Evolutionary conservation across 1,140 invertebrate genomes (phyloP).

Genomic region (Drosophila truncata): DNA sequence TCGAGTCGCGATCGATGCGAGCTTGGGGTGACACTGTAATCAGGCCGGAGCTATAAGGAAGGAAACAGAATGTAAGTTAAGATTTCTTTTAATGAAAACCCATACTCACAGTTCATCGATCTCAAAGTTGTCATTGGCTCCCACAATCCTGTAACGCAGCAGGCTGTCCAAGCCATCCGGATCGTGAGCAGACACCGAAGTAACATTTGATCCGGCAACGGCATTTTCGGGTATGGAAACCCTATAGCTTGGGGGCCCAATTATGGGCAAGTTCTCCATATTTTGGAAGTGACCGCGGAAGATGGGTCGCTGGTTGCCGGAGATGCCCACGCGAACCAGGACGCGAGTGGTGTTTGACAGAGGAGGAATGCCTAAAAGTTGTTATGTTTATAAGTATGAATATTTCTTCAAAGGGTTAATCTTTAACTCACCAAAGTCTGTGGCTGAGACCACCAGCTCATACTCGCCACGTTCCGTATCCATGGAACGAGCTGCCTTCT

Average conservation of each 20-base stretch:
- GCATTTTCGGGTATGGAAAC: constrained; percentile 91
- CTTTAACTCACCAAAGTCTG: constrained; percentile 88
- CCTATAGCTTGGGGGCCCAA: constrained; percentile 89
- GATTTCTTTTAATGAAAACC: neutral
- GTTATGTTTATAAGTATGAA: neutral
- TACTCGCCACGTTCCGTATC: constrained; percentile 91
- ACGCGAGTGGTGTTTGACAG: constrained; percentile 89
- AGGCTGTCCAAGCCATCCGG: constrained; percentile 91
- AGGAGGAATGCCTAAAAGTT: constrained; percentile 86
- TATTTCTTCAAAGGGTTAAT: neutral
- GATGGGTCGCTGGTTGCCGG: constrained; percentile 91
- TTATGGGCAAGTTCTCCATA: constrained; percentile 85
- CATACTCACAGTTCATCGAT: constrained; percentile 89
- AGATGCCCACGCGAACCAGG: constrained; percentile 90
- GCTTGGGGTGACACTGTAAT: constrained; percentile 91
- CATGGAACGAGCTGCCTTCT: constrained; percentile 88
- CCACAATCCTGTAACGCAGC: constrained; percentile 91
- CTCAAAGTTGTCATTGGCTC: constrained; percentile 92
- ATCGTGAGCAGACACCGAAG: constrained; percentile 90
- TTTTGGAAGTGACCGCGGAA: constrained; percentile 90
- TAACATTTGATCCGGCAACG: constrained; percentile 89
- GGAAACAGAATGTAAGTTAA: neutral
- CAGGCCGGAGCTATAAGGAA: constrained; percentile 87
- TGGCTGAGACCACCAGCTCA: constrained; percentile 89
- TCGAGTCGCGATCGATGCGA: constrained; percentile 90